Evolutionary conservation across 2,888 invertebrate genomes (phyloP), one percentile per base, ranked within the genome.

Genomic region (Drosophila paramelanica): DNA sequence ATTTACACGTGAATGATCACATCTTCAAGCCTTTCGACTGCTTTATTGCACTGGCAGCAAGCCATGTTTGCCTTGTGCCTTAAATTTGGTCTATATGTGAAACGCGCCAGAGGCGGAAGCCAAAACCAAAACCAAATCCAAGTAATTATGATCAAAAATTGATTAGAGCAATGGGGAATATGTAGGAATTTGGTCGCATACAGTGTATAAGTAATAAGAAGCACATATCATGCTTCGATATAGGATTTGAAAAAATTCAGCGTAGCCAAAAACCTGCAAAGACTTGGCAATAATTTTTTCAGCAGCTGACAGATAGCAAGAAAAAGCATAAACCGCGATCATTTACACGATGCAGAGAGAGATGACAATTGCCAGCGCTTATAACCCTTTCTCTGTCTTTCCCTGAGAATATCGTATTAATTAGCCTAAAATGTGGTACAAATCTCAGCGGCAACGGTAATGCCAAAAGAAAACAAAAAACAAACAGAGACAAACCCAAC

Each of bases 1-100:
- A 90, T 90, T 89, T 90, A 86, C 90, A 89, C 90, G 90, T 89
- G 89, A 89, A 83, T 83, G 90, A 83, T 83, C 89, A 87, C 90
- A 87, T 81, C 89, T 82, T 76, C 68, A 81, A 83, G 82, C 82
- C 88, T 87, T 81, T 78, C 46, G 65, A 66, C 33, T 43, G 46
- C 47, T 49, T 73, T 69, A 73, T 76, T 79, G 65, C 65, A 47
- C 64, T 50, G 45, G 39, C 67, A 45, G n/a, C 52, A 27, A 49
- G 23, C 38, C 14, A 10, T 43, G 50, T 62, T 59, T 58, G 69
- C 49, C 38, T 14, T 43, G 50, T 27, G 46, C 43, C 41, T 20
- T 39, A 80, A 73, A 80, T 78, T 69, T 74, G 42, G 58, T 52
- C 51, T 67, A 62, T 78, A 73, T 43, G 51, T 64, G 65, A 56